Evolutionary conservation across 37 sponge, comb jelly and placozoan species (phyloP).

Genomic region (Ephydatia muelleri): DNA sequence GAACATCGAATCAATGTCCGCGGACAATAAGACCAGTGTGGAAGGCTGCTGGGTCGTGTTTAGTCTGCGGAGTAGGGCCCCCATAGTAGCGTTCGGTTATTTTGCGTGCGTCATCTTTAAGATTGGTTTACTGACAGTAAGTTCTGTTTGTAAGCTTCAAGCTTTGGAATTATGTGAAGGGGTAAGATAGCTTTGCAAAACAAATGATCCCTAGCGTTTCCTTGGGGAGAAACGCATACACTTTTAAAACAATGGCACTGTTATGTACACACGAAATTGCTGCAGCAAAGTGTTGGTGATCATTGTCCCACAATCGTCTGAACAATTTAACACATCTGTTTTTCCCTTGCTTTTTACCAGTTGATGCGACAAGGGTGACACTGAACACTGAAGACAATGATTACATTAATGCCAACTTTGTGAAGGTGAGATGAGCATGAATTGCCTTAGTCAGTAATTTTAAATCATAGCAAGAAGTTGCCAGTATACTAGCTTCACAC

Average conservation of each 20-base stretch:
- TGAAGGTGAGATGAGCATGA: slow-evolving; percentile 45
- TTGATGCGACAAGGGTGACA: slow-evolving; percentile 76
- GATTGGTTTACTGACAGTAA: neutral
- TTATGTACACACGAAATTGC: neutral
- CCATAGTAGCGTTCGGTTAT: too few relatives aligned
- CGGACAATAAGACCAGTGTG: neutral
- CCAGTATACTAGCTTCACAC: neutral
- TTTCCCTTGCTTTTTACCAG: slow-evolving; percentile 15
- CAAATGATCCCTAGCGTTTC: neutral
- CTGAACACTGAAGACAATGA: slow-evolving; percentile 67
- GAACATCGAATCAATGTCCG: neutral
- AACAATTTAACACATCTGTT: neutral
- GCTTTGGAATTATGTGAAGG: neutral
- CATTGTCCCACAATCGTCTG: neutral
- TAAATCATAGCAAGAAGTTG: neutral
- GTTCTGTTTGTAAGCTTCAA: neutral
- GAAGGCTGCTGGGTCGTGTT: neutral
- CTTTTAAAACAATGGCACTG: neutral
- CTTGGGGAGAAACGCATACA: neutral
- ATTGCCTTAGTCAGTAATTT: too few relatives aligned
- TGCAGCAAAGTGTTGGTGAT: neutral
- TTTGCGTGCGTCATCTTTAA: too few relatives aligned
- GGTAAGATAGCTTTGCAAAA: neutral
- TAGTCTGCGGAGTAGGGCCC: neutral
- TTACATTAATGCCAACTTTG: slow-evolving; percentile 92